Evolutionary conservation across 2,888 invertebrate genomes (phyloP).

Genomic region (Cantharis nigra): DNA sequence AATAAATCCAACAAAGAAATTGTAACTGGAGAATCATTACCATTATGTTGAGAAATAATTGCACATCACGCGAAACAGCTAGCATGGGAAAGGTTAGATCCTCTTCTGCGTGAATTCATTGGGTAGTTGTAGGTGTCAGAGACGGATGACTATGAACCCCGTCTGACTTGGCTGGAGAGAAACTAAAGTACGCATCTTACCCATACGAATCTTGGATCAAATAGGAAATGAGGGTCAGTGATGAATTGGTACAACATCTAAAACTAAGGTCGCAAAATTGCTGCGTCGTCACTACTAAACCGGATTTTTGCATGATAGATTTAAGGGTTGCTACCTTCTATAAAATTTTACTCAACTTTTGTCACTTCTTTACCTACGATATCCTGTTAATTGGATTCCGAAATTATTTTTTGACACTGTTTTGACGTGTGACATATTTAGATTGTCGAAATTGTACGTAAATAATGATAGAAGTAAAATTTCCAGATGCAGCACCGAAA

Average conservation of each 20-base stretch:
- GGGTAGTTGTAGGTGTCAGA: constrained; percentile 43
- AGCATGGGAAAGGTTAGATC: constrained; percentile 37
- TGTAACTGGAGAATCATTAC: constrained; percentile 5
- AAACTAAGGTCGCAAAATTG: constrained; percentile 38
- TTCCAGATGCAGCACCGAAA: constrained; percentile 6
- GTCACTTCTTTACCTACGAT: background rate
- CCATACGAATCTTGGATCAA: constrained; percentile 20
- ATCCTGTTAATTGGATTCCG: background rate
- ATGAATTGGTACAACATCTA: constrained; percentile 40
- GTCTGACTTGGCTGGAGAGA: constrained; percentile 33
- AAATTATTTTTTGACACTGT: background rate
- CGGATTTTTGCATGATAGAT: constrained; percentile 25
- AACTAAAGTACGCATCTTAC: constrained; percentile 34
- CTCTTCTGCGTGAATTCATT: constrained; percentile 37
- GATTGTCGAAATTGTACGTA: background rate
- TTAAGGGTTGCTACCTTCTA: constrained; percentile 15
- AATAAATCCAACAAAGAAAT: background rate
- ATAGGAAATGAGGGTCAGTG: constrained; percentile 35
- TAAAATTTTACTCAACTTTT: constrained; percentile 23
- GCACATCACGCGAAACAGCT: constrained; percentile 28
- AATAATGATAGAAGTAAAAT: constrained; percentile 19
- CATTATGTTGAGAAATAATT: constrained; percentile 31
- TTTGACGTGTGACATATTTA: background rate
- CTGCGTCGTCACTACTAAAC: constrained; percentile 30
- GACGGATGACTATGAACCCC: constrained; percentile 41